Percentiles rank a stretch among this genome's conserved stretches.
phyloP scores from a whole-genome alignment of 2,113 vertebrate species.

The Eleginops maclovinus region DNA sequence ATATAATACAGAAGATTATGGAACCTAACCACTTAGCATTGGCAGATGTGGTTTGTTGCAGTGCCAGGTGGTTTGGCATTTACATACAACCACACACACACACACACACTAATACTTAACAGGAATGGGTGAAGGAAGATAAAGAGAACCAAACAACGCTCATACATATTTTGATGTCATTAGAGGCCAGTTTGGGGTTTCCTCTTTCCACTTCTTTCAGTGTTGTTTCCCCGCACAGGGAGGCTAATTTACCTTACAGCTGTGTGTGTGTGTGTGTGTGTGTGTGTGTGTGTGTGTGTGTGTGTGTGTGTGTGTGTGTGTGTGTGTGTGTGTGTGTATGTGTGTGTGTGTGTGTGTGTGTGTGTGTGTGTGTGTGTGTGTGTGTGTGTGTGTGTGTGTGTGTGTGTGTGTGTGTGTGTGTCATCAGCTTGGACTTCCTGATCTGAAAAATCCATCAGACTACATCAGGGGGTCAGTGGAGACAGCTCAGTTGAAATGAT shows the following conservation, averaged over 20 bases:
- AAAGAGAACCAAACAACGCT: constrained; percentile 40
- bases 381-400: not conserved
- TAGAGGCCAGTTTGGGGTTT: constrained; percentile 63
- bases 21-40: constrained; percentile 20
- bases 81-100: not conserved
- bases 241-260: constrained; percentile 68
- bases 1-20: not conserved
- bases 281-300: constrained; percentile 36
- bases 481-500: not conserved
- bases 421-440: constrained; percentile 1
- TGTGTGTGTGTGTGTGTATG: constrained; percentile 35
- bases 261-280: constrained; percentile 49
- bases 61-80: constrained; percentile 23
- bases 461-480: constrained; percentile 2
- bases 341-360: constrained; percentile 27
- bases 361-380: constrained; percentile 6
- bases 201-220: constrained; percentile 55
- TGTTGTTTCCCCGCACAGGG: constrained; percentile 32
- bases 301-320: constrained; percentile 22
- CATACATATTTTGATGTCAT: constrained; percentile 52
- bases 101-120: not conserved
- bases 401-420: constrained; percentile 3
- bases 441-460: constrained; percentile 25
- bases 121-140: not conserved
- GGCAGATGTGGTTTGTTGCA: constrained; percentile 33